Conservation (phyloP, 1,140 invertebrate genomes). For the Drosophila aff. region DNA sequence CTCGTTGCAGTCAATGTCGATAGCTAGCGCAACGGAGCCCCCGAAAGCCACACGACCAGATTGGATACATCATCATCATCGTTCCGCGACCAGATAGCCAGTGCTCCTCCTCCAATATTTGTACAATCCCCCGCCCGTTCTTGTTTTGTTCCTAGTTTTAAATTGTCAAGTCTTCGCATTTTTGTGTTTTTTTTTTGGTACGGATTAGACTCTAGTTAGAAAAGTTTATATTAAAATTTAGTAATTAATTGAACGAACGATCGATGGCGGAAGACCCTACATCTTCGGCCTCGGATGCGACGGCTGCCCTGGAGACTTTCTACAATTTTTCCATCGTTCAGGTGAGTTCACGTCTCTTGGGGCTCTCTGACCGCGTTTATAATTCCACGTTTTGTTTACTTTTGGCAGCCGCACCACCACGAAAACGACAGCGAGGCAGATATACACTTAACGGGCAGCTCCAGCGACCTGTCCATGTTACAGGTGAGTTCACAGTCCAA, state of each 20-base stretch:
- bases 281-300: constrained; percentile 25
- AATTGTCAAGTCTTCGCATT: constrained; percentile 11
- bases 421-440: constrained; percentile 54
- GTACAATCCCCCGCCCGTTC: constrained; percentile 3
- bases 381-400: neutral
- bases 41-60: constrained; percentile 15
- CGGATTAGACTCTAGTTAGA: constrained; percentile 31
- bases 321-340: constrained; percentile 43
- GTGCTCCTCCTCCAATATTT: constrained; percentile 27
- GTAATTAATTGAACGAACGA: constrained; percentile 28
- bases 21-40: constrained; percentile 58
- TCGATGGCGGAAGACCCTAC: constrained; percentile 34
- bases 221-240: neutral
- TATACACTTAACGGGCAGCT: constrained; percentile 35
- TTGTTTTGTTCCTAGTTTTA: constrained; percentile 21
- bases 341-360: constrained; percentile 1
- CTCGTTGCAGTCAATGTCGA: constrained; percentile 74
- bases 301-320: constrained; percentile 34
- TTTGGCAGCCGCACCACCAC: constrained; percentile 34
- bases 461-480: constrained; percentile 42
- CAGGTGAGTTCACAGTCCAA: constrained; percentile 32
- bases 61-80: constrained; percentile 65
- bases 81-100: constrained; percentile 60
- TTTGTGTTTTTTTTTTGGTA: constrained; percentile 7
- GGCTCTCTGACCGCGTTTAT: neutral